Conservation (phyloP, 2,888 invertebrate genomes). For the Anodontia alba region DNA sequence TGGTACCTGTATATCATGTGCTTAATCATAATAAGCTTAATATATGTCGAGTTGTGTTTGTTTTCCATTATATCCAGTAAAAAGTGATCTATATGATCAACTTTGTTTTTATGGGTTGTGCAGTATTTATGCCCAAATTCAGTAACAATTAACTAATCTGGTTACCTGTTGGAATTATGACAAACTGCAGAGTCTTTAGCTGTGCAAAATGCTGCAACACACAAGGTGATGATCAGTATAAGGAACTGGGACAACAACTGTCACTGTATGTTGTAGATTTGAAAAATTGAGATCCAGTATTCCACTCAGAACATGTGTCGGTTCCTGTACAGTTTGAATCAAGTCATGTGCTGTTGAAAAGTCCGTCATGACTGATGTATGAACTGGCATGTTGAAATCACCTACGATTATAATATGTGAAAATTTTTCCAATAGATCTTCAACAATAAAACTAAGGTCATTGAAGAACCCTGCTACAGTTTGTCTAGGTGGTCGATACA, state of each 20-base stretch:
- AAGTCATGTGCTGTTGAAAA: neutral
- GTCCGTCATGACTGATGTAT: neutral
- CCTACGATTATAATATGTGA: neutral
- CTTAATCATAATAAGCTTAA: too few relatives aligned
- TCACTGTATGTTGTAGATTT: neutral
- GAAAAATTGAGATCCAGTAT: slow-evolving; percentile 11
- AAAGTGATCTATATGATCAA: too few relatives aligned
- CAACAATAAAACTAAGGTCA: neutral
- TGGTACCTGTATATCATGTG: too few relatives aligned
- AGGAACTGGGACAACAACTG: neutral
- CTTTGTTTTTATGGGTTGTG: too few relatives aligned
- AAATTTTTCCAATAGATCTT: neutral
- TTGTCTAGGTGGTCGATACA: slow-evolving; percentile 2
- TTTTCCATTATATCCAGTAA: too few relatives aligned
- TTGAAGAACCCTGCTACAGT: neutral
- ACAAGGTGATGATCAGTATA: slow-evolving; percentile 15
- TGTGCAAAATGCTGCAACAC: neutral
- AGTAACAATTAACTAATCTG: too few relatives aligned
- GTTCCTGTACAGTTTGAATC: neutral
- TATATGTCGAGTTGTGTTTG: too few relatives aligned
- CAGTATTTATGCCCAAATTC: too few relatives aligned
- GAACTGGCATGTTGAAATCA: slow-evolving; percentile 7
- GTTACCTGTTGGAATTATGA: too few relatives aligned
- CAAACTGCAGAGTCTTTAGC: neutral
- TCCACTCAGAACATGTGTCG: neutral